Base-by-base conservation (phyloP, 2,888 invertebrate genomes). In the Monoplex corrugatus region DNA sequence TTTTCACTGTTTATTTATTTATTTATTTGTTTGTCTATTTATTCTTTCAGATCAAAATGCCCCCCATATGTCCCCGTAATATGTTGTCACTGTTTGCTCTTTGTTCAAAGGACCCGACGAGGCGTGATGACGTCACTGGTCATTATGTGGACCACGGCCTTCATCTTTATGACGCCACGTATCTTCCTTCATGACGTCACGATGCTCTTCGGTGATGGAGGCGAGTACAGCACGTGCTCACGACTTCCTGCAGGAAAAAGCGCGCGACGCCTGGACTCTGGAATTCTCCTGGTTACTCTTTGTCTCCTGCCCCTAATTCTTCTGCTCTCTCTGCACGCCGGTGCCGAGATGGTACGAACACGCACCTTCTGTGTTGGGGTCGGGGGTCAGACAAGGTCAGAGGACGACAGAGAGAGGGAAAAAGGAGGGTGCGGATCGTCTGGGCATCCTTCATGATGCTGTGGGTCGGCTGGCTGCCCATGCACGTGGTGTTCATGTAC, bases 171-270 rank as follows among this genome's bases (percentile, higher is more conserved):
- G 13, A 5, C 23, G 35, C 80, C 78, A 19, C 80, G 78, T 57
- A n/a, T 82, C 57, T 45, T 43, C 78, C 78, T 80, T 28, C 43
- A 40, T 28, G 78, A 80, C 78, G 78, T 89, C 68, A 68, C 80
- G 5, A 23, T 85, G 6, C 63, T 89, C 43, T 89, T 89, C 68
- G 86, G 80, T 28, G 63, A 82, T 63, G 88, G 72, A 1, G 82
- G 44, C 32, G 50, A 35, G 35, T 86, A 89, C 44, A 78, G 35
- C 35, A 75, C 80, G 28, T 80, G 86, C 86, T 86, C 80, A n/a
- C 89, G 86, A 43, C 19, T 89, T 0, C 35, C 32, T 32, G 57
- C 57, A n/a, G 43, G 78, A 5, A 80, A 82, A 43, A 23, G 1
- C 28, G 40, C 40, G 43, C 40, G 78, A 28, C 78, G 23, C 28